Percentiles rank a stretch among this genome's conserved stretches.
Evolutionary conservation across 2,888 invertebrate species (phyloP).

Genomic region (Acanthacorydalis orientalis): DNA sequence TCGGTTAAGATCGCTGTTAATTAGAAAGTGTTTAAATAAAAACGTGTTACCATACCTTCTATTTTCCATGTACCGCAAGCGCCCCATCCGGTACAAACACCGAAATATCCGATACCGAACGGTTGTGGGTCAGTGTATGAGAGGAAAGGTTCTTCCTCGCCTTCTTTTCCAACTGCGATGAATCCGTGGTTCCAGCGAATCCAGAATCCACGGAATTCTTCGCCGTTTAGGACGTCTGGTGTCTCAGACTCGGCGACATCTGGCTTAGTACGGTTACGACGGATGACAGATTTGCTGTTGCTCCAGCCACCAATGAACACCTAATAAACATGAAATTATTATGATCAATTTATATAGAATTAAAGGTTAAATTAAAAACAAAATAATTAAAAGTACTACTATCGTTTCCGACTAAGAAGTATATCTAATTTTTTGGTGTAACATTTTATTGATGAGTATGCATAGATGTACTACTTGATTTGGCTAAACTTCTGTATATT

Average conservation of each 20-base stretch:
- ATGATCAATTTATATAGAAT: slow-evolving; percentile 8
- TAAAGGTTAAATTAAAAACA: too few species aligned
- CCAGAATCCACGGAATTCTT: slow-evolving; percentile 74
- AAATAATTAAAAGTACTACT: too few species aligned
- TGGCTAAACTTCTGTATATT: too few species aligned
- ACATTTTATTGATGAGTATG: too few species aligned
- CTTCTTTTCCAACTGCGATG: slow-evolving; percentile 23
- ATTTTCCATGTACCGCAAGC: slow-evolving; percentile 67
- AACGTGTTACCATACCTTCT: slow-evolving; percentile 38
- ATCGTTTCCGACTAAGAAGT: too few species aligned
- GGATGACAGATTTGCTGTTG: slow-evolving; percentile 68
- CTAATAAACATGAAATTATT: too few species aligned
- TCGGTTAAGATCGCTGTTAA: too few species aligned
- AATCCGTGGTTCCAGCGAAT: slow-evolving; percentile 54
- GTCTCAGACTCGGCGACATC: slow-evolving; percentile 55
- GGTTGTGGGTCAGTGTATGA: slow-evolving; percentile 53
- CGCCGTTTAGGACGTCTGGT: slow-evolving; percentile 50
- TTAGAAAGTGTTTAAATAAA: too few species aligned
- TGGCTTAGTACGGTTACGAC: slow-evolving; percentile 59
- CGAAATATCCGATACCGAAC: slow-evolving; percentile 55
- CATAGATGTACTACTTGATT: too few species aligned
- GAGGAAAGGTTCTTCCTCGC: slow-evolving; percentile 59
- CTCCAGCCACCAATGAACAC: slow-evolving; percentile 81
- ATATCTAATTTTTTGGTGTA: too few species aligned
- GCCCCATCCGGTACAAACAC: slow-evolving; percentile 78